A percentile compares a stretch with the other conserved stretches of the same genome.
These are phyloP conservation scores for Nomada ruficornis DNA, from an alignment of 2,888 invertebrate genomes.

Conservation along the genomic window DNA sequence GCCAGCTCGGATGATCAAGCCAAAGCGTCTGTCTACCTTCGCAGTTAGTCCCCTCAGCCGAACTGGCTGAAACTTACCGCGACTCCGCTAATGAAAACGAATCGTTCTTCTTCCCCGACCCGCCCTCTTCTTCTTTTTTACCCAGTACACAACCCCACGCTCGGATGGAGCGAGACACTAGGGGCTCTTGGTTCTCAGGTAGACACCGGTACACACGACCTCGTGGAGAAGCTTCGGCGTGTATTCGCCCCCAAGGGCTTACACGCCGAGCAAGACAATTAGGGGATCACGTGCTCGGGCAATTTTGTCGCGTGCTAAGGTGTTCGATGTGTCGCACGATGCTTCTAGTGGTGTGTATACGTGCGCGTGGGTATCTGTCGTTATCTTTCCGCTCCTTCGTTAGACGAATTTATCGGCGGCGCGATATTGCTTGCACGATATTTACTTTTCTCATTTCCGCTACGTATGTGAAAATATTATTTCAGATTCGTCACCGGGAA, in stretches of 20 bases:
- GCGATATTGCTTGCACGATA: no score
- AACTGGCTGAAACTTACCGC: conserved; percentile 55
- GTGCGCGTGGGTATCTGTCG: neutral
- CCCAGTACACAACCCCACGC: conserved; percentile 46
- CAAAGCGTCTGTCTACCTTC: conserved; percentile 34
- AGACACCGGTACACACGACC: conserved; percentile 56
- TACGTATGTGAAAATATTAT: no score
- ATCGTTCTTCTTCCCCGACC: conserved; percentile 68
- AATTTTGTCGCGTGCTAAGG: conserved; percentile 30
- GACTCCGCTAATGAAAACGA: conserved; percentile 71
- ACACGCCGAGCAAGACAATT: conserved; percentile 50
- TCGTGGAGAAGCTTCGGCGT: conserved; percentile 44
- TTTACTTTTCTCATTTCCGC: no score
- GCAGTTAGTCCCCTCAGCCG: conserved; percentile 30
- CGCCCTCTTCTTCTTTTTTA: conserved; percentile 50
- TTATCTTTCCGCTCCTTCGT: neutral
- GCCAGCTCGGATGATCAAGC: conserved; percentile 47
- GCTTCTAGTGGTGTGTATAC: neutral
- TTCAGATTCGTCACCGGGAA: no score
- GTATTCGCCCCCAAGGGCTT: conserved; percentile 20
- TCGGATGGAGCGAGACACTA: conserved; percentile 65
- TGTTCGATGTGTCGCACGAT: conserved; percentile 29
- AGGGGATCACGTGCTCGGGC: conserved; percentile 44
- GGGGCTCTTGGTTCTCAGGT: conserved; percentile 55
- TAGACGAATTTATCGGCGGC: neutral